These are phyloP conservation scores for Propithecus coquereli DNA, from an alignment of 2,113 vertebrate species.

Conservation along the genomic window DNA sequence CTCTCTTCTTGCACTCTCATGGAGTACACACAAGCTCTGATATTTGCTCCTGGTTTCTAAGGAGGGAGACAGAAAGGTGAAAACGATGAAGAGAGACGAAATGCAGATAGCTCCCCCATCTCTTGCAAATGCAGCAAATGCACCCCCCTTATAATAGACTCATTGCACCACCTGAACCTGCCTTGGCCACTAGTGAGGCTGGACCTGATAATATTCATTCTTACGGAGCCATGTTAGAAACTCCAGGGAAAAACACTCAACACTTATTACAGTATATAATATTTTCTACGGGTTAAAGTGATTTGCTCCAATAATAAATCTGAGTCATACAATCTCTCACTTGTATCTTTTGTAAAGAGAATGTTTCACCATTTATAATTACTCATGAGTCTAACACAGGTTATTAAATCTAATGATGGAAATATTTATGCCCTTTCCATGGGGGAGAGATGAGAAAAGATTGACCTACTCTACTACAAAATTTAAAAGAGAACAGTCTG, in stretches of 20 bases:
- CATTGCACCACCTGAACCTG: accelerated
- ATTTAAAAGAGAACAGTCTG: conserved; percentile 51
- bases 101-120: neutral
- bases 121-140: neutral
- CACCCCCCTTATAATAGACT: accelerated
- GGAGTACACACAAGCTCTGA: accelerated
- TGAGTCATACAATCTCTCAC: neutral
- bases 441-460: neutral
- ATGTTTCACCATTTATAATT: conserved; percentile 10
- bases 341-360: neutral
- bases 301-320: neutral
- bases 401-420: neutral
- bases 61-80: neutral
- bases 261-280: neutral
- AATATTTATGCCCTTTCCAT: neutral
- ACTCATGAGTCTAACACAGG: neutral
- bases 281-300: neutral
- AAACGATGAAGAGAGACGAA: neutral
- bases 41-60: neutral
- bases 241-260: neutral
- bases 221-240: neutral
- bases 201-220: neutral
- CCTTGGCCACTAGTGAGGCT: neutral
- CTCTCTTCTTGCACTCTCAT: accelerated
- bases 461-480: neutral